phyloP scores from a whole-genome alignment of 2,113 vertebrate species.

The Phrynosoma platyrhinos region DNA sequence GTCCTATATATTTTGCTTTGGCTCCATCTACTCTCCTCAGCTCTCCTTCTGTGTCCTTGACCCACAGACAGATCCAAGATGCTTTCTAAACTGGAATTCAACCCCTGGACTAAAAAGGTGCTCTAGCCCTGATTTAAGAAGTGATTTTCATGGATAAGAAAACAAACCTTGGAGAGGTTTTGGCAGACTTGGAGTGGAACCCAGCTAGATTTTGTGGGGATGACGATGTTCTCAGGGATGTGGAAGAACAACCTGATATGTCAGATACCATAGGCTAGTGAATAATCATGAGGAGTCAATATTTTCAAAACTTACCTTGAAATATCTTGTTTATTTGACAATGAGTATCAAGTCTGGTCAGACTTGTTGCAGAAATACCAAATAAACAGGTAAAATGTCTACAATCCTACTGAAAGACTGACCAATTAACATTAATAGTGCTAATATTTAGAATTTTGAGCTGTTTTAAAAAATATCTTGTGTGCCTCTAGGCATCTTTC shows the following conservation, averaged over 20 bases:
- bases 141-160: not conserved
- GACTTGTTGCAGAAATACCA: not conserved
- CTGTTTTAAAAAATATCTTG: not conserved
- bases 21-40: too few species aligned
- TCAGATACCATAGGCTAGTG: not conserved
- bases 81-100: too few species aligned
- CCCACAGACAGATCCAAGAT: too few species aligned
- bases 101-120: not conserved
- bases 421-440: slow-evolving; percentile 8
- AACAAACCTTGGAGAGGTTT: not conserved
- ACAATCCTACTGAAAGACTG: too few species aligned
- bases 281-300: not conserved
- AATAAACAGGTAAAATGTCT: not conserved
- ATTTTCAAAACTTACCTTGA: not conserved
- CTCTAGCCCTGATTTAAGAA: not conserved
- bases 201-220: not conserved
- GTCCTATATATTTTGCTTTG: too few species aligned
- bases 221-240: not conserved
- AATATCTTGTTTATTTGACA: not conserved
- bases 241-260: not conserved
- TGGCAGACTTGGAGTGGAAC: not conserved
- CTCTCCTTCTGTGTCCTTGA: too few species aligned
- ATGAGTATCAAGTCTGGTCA: not conserved
- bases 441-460: slow-evolving; percentile 27
- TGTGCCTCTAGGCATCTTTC: not conserved